Percentiles rank a stretch among this genome's conserved stretches.
Conservation (phyloP, 92 coral and sea anemone species). For the Plumapathes pennacea region DNA sequence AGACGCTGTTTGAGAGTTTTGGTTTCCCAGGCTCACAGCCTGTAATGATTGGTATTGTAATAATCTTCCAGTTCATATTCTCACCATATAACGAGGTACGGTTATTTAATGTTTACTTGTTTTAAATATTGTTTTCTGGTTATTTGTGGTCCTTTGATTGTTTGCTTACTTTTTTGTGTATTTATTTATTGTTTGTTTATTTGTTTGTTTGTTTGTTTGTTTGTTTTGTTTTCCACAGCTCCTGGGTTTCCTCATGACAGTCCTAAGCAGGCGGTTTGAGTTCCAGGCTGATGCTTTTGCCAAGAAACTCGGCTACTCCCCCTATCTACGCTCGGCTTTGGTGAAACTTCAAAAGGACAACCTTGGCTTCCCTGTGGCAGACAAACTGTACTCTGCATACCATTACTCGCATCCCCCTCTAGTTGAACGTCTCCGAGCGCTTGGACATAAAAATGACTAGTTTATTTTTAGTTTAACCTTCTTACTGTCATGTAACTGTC, state of each 20-base stretch:
- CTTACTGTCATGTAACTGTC: no score
- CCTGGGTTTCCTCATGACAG: constrained; percentile 93
- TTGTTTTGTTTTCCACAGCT: constrained; percentile 43
- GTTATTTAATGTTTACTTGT: not conserved
- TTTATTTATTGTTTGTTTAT: no score
- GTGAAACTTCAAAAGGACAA: constrained; percentile 91
- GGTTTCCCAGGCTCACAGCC: constrained; percentile 86
- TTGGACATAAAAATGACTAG: constrained; percentile 72
- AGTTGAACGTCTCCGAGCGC: constrained; percentile 85
- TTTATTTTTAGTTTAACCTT: no score
- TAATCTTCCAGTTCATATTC: constrained; percentile 93
- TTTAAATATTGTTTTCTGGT: no score
- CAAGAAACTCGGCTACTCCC: constrained; percentile 81
- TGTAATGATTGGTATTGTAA: constrained; percentile 81
- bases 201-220: no score
- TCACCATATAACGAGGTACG: constrained; percentile 98
- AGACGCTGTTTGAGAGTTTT: constrained; percentile 79
- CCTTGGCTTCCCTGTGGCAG: constrained; percentile 98
- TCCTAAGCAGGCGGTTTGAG: constrained; percentile 89
- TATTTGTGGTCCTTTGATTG: no score
- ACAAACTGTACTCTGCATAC: constrained; percentile 86
- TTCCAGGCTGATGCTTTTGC: constrained; percentile 98
- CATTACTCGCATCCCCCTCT: constrained; percentile 97
- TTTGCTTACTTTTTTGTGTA: no score
- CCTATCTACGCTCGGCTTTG: constrained; percentile 74